Evolutionary conservation across 1,140 invertebrate genomes (phyloP).

Genomic region (Saxidomus purpurata): DNA sequence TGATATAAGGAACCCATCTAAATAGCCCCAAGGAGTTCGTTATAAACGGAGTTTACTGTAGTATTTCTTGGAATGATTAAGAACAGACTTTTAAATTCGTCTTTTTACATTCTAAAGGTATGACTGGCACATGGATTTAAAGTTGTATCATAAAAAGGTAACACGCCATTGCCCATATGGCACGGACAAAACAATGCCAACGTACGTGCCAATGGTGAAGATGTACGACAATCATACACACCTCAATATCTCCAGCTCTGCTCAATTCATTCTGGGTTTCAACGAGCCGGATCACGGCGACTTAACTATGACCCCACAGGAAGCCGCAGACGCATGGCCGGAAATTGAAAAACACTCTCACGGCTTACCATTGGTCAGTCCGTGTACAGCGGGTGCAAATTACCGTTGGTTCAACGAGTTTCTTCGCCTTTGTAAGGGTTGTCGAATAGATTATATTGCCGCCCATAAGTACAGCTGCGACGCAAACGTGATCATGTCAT

Average conservation of each 20-base stretch:
- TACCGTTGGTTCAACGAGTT: conserved; percentile 68
- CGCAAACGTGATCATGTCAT: conserved; percentile 67
- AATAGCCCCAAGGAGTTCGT: no score
- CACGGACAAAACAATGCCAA: no score
- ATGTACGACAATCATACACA: no score
- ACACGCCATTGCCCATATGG: no score
- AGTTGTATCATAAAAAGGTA: no score
- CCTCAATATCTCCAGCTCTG: neutral
- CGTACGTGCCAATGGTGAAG: no score
- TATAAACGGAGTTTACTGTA: no score
- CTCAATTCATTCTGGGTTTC: neutral
- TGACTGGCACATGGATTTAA: neutral
- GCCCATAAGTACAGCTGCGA: conserved; percentile 72
- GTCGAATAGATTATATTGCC: conserved; percentile 69
- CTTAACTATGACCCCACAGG: conserved; percentile 15
- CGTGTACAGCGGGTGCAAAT: neutral
- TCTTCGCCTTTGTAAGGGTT: conserved; percentile 67
- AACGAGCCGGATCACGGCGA: conserved; percentile 46
- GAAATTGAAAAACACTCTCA: conserved; percentile 3
- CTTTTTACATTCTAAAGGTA: no score
- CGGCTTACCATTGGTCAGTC: conserved; percentile 29
- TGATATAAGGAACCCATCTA: no score
- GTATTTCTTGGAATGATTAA: no score
- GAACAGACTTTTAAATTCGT: no score
- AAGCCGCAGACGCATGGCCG: conserved; percentile 16